Base-by-base conservation (phyloP, 37 sponge, comb jelly and placozoan genomes). In the Petrosia ficiformis region DNA sequence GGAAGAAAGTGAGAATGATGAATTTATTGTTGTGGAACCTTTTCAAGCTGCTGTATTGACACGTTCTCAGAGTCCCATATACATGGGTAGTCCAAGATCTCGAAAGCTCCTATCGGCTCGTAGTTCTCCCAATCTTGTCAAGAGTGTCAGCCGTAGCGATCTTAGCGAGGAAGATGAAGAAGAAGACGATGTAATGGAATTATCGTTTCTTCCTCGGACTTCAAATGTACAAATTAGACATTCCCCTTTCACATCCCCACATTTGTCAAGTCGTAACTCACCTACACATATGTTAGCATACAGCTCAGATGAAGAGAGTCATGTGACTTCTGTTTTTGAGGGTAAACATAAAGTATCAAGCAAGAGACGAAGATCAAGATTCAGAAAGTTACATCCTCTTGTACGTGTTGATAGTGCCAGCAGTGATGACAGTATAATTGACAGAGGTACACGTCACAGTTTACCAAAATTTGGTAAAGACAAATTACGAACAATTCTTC, bases 181-280 rank as follows among this genome's bases (percentile, higher is more conserved):
- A 22, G 87, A 86, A 38, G 91, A 85, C 8, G 92, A 86, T 63
- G 79, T 91, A 32, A 86, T 91, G 0, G 87, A 91, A 35, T 76
- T 91, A 38, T 77, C 82, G 52, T 31, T 31, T 42, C 29, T 41
- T n/a, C 77, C 78, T 6, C 63, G 82, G 5, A 32, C 39, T 3
- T 65, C 52, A 8, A 3, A 58, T 14, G 11, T 42, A 36, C 70
- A 59, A 22, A n/a, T n/a, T n/a, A n/a, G n/a, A n/a, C 44, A 57
- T 43, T 91, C 92, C n/a, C 86, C 91, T 1, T 40, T 42, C 56
- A 65, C 68, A 78, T 90, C 91, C 10, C 92, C 92, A 19, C 79
- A 75, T 19, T 66, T 91, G 14, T 65, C 77, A 19, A 82, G 82
- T 70, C 61, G 87, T 5, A 57, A 65, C 14, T 91, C 92, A 1